A percentile compares a stretch with the other conserved stretches of the same genome.
Conservation (phyloP, 2,113 vertebrate genomes). For the Cyanoderma ruficeps region DNA sequence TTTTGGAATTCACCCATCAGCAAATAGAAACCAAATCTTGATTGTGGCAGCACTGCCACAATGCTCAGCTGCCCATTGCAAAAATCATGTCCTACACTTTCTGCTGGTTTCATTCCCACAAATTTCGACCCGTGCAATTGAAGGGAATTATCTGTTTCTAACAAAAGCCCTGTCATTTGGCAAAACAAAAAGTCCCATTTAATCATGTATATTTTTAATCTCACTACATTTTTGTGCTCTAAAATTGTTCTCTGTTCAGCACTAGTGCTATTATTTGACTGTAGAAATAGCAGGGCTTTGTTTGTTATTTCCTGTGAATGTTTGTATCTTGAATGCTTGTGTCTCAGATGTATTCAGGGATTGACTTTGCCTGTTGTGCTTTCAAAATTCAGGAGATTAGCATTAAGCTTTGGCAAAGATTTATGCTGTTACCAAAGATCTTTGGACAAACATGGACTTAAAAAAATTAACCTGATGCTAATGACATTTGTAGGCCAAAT, state of each 20-base stretch:
- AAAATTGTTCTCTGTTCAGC: background rate
- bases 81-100: background rate
- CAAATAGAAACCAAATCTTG: conserved; percentile 23
- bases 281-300: background rate
- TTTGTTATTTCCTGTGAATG: background rate
- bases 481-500: background rate
- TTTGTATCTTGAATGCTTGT: background rate
- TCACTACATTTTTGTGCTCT: background rate
- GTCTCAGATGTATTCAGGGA: background rate
- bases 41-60: background rate
- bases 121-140: background rate
- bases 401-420: background rate
- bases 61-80: background rate
- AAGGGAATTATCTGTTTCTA: background rate
- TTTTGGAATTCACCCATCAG: conserved; percentile 8
- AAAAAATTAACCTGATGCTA: background rate
- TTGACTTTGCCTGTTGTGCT: background rate
- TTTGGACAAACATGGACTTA: background rate
- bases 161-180: background rate
- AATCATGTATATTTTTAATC: background rate
- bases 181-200: background rate
- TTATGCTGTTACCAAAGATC: conserved; percentile 5
- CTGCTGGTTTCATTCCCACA: background rate
- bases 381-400: conserved; percentile 43
- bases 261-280: background rate